Percentiles rank a stretch among this genome's conserved stretches.
Evolutionary conservation across 2,797 vertebrate species (phyloP).

Genomic region (Hippopotamyrus pictus): DNA sequence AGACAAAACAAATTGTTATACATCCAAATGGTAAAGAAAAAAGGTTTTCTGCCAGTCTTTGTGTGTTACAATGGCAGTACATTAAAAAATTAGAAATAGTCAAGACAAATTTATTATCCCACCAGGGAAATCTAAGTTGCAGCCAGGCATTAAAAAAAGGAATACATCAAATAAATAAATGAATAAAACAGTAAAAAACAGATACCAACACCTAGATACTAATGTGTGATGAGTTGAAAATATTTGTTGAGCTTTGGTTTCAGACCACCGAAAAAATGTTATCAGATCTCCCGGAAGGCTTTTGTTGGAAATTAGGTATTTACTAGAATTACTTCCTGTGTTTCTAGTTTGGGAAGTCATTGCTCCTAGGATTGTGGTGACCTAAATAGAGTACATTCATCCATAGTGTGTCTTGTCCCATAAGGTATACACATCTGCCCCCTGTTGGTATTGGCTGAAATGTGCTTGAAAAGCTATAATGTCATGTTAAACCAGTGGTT

Average conservation of each 20-base stretch:
- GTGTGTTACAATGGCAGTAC: background rate
- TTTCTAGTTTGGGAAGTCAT: background rate
- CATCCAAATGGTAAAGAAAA: background rate
- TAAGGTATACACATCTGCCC: background rate
- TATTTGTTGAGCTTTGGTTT: background rate
- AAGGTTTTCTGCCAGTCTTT: background rate
- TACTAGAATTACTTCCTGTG: background rate
- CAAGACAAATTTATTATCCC: too few species aligned
- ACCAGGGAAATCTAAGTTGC: background rate
- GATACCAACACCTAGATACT: background rate
- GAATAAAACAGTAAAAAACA: background rate
- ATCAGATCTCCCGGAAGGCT: background rate
- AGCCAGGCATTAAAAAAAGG: background rate
- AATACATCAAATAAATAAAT: background rate
- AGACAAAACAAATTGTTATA: background rate
- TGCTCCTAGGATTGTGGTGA: background rate
- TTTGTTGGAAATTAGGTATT: background rate
- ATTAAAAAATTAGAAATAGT: background rate
- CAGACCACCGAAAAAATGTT: background rate
- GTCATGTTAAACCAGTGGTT: background rate
- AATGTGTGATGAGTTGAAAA: background rate
- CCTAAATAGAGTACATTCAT: background rate
- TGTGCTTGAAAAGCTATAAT: background rate
- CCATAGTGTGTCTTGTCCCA: background rate
- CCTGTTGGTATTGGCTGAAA: background rate